Conservation (phyloP, 2,113 vertebrate species). For the Cyanoderma ruficeps region DNA sequence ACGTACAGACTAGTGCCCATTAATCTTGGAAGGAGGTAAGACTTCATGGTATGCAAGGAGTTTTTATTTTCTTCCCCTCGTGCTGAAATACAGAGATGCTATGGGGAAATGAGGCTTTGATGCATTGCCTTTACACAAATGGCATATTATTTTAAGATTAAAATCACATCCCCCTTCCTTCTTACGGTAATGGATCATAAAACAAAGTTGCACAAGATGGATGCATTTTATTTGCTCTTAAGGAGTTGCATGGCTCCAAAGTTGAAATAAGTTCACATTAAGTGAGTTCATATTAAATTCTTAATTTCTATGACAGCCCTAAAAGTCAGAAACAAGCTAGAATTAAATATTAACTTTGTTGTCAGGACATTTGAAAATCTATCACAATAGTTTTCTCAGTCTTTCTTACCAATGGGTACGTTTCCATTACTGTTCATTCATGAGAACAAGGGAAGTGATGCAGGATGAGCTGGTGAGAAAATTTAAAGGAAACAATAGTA, state of each 20-base stretch:
- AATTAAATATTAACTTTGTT: neutral
- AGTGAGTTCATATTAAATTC: neutral
- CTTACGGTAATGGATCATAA: slow-evolving; percentile 17
- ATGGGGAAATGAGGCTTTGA: slow-evolving; percentile 12
- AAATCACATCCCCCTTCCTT: slow-evolving; percentile 19
- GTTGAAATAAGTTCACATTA: neutral
- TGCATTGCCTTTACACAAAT: slow-evolving; percentile 4
- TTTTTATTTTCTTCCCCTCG: neutral
- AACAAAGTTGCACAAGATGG: neutral
- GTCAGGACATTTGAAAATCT: neutral
- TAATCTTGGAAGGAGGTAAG: slow-evolving; percentile 28
- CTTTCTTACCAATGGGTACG: neutral
- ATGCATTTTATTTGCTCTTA: neutral
- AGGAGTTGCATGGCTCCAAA: neutral
- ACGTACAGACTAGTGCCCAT: neutral
- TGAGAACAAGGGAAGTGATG: slow-evolving; percentile 75
- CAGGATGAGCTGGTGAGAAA: slow-evolving; percentile 75
- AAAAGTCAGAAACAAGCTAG: neutral
- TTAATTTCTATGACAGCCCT: neutral
- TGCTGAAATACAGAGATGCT: neutral
- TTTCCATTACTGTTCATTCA: slow-evolving; percentile 65
- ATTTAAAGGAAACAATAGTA: slow-evolving; percentile 75
- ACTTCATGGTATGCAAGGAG: neutral
- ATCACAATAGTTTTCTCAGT: neutral
- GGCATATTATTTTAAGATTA: slow-evolving; percentile 45